Evolutionary conservation across 2,888 invertebrate species (phyloP), one percentile per base, ranked within the genome.

Genomic region (Campoletis raptor): DNA sequence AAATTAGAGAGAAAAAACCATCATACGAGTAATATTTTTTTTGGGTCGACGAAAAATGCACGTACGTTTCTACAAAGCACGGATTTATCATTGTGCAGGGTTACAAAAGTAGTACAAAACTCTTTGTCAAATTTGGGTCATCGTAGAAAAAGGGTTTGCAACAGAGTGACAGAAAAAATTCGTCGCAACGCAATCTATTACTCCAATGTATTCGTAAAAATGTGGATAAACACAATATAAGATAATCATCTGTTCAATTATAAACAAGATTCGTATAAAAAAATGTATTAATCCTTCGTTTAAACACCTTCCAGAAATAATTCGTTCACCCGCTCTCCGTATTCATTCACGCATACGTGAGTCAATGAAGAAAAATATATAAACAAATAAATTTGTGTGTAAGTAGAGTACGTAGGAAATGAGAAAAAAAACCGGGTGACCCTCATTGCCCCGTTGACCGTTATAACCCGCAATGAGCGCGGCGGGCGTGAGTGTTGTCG

Each of bases 401-500:
- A 77, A 48, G 72, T 78, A 57, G 67, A 77, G 61, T 80, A 79
- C 54, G 42, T 3, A 30, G 66, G 72, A 45, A 73, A 77, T 48
- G 52, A 69, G 70, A 66, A 74, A 67, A 87, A 77, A 42, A 78
- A 70, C 64, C 69, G 73, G 77, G 37, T 37, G 37, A 57, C 40
- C 73, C 54, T 37, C 37, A 57, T 74, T 74, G 36, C 54, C 73
- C 73, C 52, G 52, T 9, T 21, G 73, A 57, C 57, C 24, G 15
- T 12, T 7, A 54, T 37, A 52, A 36, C 72, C 52, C 72, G 21
- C 54, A n/a, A 52, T 37, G 36, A 37, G 36, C 21, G 52, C n/a
- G n/a, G 37, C 73, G 79, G 66, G 79, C 61, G 69, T 40, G 61
- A 45, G 74, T 82, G 82, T 87, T 67, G 88, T 84, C 88, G 82